phyloP scores from a whole-genome alignment of 2,113 vertebrate species.

The Sylvia atricapilla region DNA sequence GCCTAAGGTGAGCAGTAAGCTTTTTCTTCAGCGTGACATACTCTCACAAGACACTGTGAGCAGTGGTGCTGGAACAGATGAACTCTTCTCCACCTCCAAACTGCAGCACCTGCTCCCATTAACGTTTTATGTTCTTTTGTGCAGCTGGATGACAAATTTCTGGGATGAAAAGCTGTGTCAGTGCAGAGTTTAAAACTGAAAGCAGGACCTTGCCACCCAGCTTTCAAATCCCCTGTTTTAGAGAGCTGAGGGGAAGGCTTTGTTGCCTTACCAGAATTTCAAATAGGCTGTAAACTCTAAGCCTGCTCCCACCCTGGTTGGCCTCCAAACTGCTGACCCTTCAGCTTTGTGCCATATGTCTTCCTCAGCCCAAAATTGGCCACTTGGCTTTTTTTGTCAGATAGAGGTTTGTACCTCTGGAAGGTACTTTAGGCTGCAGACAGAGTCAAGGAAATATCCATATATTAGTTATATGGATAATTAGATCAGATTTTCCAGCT shows the following conservation, averaged over 20 bases:
- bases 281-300: background rate
- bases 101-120: background rate
- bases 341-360: background rate
- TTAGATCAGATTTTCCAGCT: constrained; percentile 16
- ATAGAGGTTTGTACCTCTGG: background rate
- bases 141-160: background rate
- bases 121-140: background rate
- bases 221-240: background rate
- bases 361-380: background rate
- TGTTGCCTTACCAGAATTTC: background rate
- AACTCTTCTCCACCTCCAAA: background rate
- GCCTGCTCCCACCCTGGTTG: background rate
- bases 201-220: background rate
- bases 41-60: background rate
- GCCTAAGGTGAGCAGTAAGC: background rate
- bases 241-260: background rate
- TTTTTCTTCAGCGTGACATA: background rate
- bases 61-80: background rate
- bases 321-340: background rate
- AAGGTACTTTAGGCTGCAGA: background rate
- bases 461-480: background rate
- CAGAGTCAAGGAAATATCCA: background rate
- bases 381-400: background rate
- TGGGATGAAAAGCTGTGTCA: background rate
- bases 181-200: background rate